These are phyloP conservation scores for Spea multiplicata DNA, from an alignment of 2,113 vertebrate species.

Conservation along the genomic window DNA sequence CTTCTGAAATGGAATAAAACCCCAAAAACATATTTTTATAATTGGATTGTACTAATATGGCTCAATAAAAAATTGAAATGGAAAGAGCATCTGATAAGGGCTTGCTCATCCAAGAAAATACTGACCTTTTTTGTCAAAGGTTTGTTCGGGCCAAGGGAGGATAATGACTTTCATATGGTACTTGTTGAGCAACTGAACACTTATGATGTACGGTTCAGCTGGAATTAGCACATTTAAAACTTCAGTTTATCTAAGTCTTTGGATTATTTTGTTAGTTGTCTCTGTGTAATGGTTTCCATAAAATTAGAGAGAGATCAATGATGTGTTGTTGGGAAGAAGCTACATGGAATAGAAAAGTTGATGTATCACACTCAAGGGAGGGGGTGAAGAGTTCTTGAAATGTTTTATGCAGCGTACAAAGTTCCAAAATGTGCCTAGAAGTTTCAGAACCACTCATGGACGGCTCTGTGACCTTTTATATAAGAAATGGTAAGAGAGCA, in stretches of 20 bases:
- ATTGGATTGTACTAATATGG: not conserved
- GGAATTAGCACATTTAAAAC: not conserved
- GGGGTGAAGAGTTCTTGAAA: no score
- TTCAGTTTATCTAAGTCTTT: not conserved
- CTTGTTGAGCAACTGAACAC: not conserved
- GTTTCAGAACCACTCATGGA: no score
- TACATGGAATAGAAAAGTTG: no score
- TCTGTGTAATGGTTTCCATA: not conserved
- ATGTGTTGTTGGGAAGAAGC: no score
- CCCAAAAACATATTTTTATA: not conserved
- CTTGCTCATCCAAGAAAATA: not conserved
- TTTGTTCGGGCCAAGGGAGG: not conserved
- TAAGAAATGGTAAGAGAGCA: no score
- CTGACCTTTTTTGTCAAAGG: not conserved
- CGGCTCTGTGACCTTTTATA: no score
- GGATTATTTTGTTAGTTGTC: not conserved
- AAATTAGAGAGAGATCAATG: not conserved
- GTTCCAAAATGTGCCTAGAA: no score
- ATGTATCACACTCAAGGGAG: no score
- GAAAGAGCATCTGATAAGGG: not conserved
- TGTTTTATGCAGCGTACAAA: no score
- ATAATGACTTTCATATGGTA: not conserved
- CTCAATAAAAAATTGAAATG: not conserved
- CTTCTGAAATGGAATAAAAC: not conserved
- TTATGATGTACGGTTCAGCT: not conserved